Conservation (phyloP, 2,113 vertebrate genomes). For the Erinaceus europaeus region DNA sequence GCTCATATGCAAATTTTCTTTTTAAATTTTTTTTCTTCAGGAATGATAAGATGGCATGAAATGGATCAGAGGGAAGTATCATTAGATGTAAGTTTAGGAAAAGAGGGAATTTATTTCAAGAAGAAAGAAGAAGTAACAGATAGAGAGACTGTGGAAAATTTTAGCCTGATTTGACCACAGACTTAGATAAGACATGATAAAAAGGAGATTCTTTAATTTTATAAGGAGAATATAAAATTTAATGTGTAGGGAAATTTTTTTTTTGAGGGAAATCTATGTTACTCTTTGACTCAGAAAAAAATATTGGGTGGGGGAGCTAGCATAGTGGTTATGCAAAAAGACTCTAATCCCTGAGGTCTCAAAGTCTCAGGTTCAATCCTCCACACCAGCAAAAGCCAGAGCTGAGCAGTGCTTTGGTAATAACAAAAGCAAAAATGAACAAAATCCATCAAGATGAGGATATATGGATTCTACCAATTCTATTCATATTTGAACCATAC, state of each 20-base stretch:
- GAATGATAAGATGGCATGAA: neutral
- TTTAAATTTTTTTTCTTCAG: neutral
- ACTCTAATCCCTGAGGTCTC: too few species aligned
- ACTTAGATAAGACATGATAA: neutral
- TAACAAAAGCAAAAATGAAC: too few species aligned
- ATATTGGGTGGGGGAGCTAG: too few species aligned
- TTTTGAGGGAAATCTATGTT: conserved; percentile 4
- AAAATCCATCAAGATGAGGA: neutral
- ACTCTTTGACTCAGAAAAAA: neutral
- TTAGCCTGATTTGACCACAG: neutral
- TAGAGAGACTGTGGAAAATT: neutral
- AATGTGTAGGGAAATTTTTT: neutral
- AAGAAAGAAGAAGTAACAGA: neutral
- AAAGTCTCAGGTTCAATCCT: too few species aligned
- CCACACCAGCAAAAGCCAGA: too few species aligned
- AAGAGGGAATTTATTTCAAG: neutral
- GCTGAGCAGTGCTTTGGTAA: too few species aligned
- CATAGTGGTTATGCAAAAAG: too few species aligned
- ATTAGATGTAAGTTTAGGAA: neutral
- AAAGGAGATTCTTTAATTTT: neutral
- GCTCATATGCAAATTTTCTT: neutral
- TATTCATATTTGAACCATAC: neutral
- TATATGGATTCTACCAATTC: neutral
- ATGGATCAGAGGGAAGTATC: too few species aligned
- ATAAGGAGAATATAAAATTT: neutral